Evolutionary conservation across 2,888 invertebrate species (phyloP).

Genomic region (Cryptus viduatorius): DNA sequence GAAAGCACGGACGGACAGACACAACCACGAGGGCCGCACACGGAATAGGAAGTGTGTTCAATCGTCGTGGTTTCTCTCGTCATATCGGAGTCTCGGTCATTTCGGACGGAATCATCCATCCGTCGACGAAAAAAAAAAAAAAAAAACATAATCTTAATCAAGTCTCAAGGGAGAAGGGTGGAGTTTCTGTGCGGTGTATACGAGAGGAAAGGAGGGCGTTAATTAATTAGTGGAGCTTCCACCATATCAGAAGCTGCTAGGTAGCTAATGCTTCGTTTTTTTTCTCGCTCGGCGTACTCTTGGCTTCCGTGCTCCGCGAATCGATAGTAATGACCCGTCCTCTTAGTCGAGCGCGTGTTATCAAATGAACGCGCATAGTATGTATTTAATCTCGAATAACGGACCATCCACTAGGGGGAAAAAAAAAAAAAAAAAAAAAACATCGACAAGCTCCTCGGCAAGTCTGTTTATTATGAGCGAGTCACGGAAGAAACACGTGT

Average conservation of each 20-base stretch:
- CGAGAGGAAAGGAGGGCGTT: slow-evolving; percentile 51
- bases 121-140: slow-evolving; percentile 21
- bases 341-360: slow-evolving; percentile 3
- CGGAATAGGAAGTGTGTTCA: slow-evolving; percentile 56
- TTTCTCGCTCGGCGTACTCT: slow-evolving; percentile 26
- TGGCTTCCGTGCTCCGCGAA: slow-evolving; percentile 31
- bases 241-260: slow-evolving; percentile 38
- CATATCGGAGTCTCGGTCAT: slow-evolving; percentile 46
- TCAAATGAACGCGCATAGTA: slow-evolving; percentile 1
- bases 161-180: slow-evolving; percentile 4
- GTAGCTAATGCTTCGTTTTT: slow-evolving; percentile 30
- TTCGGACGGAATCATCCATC: slow-evolving; percentile 24
- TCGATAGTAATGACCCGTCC: slow-evolving; percentile 18
- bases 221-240: slow-evolving; percentile 56
- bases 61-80: slow-evolving; percentile 24
- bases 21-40: slow-evolving; percentile 24
- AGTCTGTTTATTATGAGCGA: not conserved
- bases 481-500: slow-evolving; percentile 5
- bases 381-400: slow-evolving; percentile 26
- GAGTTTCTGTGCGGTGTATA: slow-evolving; percentile 8
- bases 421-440: not conserved
- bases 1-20: not conserved
- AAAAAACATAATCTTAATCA: slow-evolving; percentile 48
- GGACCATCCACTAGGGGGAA: not conserved
- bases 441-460: not conserved